Evolutionary conservation across 2,797 vertebrate species (phyloP).

Genomic region (Ptychobarbus kaznakovi): DNA sequence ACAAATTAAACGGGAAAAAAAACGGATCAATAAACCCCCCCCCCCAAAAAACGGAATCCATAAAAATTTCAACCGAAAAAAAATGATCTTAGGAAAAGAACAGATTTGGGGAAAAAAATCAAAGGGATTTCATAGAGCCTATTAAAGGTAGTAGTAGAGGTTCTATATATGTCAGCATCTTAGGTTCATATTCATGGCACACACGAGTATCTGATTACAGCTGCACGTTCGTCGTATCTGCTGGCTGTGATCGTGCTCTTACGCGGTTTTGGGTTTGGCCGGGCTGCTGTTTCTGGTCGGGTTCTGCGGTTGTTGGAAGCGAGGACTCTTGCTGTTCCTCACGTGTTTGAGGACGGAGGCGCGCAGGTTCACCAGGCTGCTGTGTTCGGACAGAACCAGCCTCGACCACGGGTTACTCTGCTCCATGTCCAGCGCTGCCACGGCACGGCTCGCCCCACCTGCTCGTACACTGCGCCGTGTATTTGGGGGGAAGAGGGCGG

Average conservation of each 20-base stretch:
- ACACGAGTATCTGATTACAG: too few relatives aligned
- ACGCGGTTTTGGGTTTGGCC: conserved; percentile 72
- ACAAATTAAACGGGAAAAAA: too few relatives aligned
- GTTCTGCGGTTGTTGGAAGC: conserved; percentile 69
- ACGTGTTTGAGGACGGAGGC: conserved; percentile 94
- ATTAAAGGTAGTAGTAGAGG: too few relatives aligned
- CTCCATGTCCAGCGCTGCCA: conserved; percentile 92
- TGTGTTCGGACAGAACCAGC: conserved; percentile 92
- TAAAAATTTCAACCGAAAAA: too few relatives aligned
- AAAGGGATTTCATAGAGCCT: too few relatives aligned
- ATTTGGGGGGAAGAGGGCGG: conserved; percentile 89
- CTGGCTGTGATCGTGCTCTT: conserved; percentile 48
- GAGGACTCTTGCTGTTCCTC: conserved; percentile 84
- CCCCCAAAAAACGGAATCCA: too few relatives aligned
- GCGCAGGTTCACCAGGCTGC: conserved; percentile 88
- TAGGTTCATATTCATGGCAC: too few relatives aligned
- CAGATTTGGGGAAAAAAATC: too few relatives aligned
- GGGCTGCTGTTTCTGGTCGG: conserved; percentile 48
- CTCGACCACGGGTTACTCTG: conserved; percentile 96
- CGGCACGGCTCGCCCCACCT: conserved; percentile 93
- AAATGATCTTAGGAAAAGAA: too few relatives aligned
- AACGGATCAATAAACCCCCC: too few relatives aligned
- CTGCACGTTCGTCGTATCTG: too few relatives aligned
- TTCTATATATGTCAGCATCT: too few relatives aligned
- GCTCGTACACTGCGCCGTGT: conserved; percentile 95